Evolutionary conservation across 2,888 invertebrate genomes (phyloP).

Genomic region (Meliscaeva auricollis): DNA sequence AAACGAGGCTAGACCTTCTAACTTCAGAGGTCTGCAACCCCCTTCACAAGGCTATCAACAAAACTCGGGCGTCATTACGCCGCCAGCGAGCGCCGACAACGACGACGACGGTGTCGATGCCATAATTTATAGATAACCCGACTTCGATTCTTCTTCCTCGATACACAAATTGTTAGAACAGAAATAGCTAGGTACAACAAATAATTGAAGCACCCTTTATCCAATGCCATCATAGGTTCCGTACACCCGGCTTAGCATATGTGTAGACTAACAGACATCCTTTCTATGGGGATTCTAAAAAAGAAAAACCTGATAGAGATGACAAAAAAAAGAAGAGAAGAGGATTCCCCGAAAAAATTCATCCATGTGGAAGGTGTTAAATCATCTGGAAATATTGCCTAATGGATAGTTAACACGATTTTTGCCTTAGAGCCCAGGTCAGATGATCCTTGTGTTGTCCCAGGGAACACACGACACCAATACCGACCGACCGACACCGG

Average conservation of each 20-base stretch:
- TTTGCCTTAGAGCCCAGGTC: slow-evolving; percentile 78
- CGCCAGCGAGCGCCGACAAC: background rate
- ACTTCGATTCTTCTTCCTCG: slow-evolving; percentile 36
- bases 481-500: slow-evolving; percentile 8
- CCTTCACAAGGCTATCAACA: slow-evolving; percentile 37
- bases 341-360: slow-evolving; percentile 75
- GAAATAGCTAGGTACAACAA: slow-evolving; percentile 46
- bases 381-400: slow-evolving; percentile 80
- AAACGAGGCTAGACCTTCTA: slow-evolving; percentile 13
- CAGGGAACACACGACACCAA: slow-evolving; percentile 8
- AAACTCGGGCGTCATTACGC: slow-evolving; percentile 57
- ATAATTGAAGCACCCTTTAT: slow-evolving; percentile 35
- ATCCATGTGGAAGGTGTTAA: slow-evolving; percentile 77
- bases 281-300: slow-evolving; percentile 49
- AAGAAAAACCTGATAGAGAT: slow-evolving; percentile 48
- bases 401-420: slow-evolving; percentile 81
- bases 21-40: slow-evolving; percentile 9
- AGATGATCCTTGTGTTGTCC: slow-evolving; percentile 63
- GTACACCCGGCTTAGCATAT: slow-evolving; percentile 66
- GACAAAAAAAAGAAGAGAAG: slow-evolving; percentile 50
- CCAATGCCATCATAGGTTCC: slow-evolving; percentile 34
- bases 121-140: slow-evolving; percentile 74
- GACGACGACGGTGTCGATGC: slow-evolving; percentile 13
- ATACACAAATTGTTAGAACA: slow-evolving; percentile 53
- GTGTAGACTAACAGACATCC: slow-evolving; percentile 60